These are phyloP conservation scores for Pegoplata infirma DNA, from an alignment of 2,888 invertebrate genomes.

Conservation along the genomic window DNA sequence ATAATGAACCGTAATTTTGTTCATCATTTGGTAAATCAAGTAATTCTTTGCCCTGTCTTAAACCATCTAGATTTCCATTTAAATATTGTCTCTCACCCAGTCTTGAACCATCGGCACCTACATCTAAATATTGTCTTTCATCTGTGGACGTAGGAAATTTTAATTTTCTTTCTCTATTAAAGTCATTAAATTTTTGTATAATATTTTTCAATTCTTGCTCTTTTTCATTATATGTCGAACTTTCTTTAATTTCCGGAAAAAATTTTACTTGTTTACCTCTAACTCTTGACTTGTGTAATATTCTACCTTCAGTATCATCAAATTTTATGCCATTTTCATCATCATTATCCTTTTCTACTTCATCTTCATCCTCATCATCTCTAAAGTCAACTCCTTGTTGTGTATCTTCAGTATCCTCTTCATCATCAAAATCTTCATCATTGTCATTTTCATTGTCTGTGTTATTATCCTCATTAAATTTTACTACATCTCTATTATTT, in stretches of 20 bases:
- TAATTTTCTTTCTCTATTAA: conserved; percentile 68
- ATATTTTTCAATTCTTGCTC: conserved; percentile 41
- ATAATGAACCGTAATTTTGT: conserved; percentile 38
- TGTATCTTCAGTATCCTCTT: conserved; percentile 57
- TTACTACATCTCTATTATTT: conserved; percentile 46
- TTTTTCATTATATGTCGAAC: conserved; percentile 37
- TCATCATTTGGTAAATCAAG: conserved; percentile 61
- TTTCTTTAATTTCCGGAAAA: conserved; percentile 36
- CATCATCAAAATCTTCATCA: conserved; percentile 51
- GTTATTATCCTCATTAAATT: conserved; percentile 62
- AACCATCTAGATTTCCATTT: conserved; percentile 27
- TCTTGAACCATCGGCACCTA: conserved; percentile 34
- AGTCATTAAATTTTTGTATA: conserved; percentile 68
- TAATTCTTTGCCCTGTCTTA: conserved; percentile 59
- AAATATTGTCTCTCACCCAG: conserved; percentile 35
- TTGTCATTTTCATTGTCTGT: conserved; percentile 14
- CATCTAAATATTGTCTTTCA: conserved; percentile 36
- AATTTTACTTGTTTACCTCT: conserved; percentile 29
- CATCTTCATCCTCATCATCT: conserved; percentile 14
- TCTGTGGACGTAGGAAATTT: conserved; percentile 69
- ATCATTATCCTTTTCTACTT: no score
- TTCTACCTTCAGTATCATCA: conserved; percentile 27
- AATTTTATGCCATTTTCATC: conserved; percentile 51
- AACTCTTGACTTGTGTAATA: conserved; percentile 24
- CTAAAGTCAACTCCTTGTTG: conserved; percentile 38